A percentile compares a stretch with the other conserved stretches of the same genome.
Evolutionary conservation across 2,113 vertebrate species (phyloP).

Genomic region (Fregetta grallaria): DNA sequence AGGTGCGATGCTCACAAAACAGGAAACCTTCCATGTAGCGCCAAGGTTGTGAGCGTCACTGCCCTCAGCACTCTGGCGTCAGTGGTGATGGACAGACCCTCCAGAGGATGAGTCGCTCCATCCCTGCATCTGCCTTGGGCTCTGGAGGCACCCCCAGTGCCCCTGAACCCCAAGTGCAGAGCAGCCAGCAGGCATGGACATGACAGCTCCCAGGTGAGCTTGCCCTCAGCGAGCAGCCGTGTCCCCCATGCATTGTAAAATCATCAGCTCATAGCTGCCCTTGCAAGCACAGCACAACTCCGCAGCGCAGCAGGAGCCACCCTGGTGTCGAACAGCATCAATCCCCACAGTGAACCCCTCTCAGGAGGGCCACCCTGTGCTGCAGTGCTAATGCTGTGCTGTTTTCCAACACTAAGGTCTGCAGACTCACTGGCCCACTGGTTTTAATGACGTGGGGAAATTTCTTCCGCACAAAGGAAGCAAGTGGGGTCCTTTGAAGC

Average conservation of each 20-base stretch:
- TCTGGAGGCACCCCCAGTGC: not conserved
- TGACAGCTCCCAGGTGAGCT: not conserved
- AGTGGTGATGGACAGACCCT: not conserved
- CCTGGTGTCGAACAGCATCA: not conserved
- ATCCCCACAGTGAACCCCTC: not conserved
- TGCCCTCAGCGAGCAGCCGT: not conserved
- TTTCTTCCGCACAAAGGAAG: not conserved
- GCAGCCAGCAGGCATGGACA: not conserved
- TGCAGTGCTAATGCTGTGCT: not conserved
- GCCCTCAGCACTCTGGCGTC: not conserved
- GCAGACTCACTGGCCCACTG: not conserved
- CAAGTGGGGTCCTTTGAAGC: not conserved
- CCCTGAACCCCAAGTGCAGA: not conserved
- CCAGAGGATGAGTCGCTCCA: not conserved
- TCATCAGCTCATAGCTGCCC: not conserved
- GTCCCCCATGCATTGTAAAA: not conserved
- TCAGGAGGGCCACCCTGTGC: too few species aligned
- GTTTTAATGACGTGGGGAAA: not conserved
- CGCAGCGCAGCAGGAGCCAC: not conserved
- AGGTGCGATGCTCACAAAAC: not conserved
- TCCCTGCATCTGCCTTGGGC: not conserved
- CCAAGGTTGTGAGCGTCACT: not conserved
- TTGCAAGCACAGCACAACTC: not conserved
- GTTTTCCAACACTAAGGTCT: not conserved
- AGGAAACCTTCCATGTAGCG: not conserved